phyloP scores from a whole-genome alignment of 2,797 vertebrate species.

The Alauda arvensis region DNA sequence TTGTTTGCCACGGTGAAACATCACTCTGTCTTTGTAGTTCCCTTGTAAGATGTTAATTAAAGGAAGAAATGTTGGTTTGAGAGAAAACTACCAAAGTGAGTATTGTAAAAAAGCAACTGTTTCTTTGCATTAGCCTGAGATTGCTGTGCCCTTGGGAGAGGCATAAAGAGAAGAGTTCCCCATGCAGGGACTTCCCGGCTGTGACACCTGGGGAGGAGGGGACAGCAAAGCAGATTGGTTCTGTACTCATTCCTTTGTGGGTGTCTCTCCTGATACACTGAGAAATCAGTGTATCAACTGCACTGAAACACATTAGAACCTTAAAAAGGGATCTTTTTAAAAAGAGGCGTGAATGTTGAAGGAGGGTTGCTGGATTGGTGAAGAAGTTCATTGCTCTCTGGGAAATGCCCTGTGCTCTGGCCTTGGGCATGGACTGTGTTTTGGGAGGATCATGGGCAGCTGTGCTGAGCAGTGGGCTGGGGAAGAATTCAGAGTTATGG shows the following conservation, averaged over 20 bases:
- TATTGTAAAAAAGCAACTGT: conserved; percentile 9
- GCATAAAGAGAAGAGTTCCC: background rate
- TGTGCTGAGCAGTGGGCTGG: background rate
- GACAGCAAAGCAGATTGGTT: background rate
- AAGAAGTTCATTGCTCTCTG: background rate
- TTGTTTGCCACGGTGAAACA: background rate
- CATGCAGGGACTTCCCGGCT: background rate
- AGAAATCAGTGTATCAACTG: background rate
- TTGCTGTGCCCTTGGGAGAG: background rate
- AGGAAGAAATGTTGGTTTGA: conserved; percentile 5
- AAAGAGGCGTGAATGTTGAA: background rate
- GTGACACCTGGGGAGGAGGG: background rate
- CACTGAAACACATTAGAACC: background rate
- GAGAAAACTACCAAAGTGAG: conserved; percentile 8
- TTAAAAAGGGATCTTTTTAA: background rate
- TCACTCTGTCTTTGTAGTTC: background rate
- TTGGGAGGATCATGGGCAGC: background rate
- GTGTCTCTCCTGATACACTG: background rate
- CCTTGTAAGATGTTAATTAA: background rate
- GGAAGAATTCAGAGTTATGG: background rate
- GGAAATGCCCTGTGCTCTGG: background rate
- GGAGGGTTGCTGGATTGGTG: background rate
- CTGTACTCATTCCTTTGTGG: background rate
- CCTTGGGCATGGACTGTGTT: background rate
- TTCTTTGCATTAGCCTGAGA: background rate